Evolutionary conservation across 2,113 vertebrate genomes (phyloP), one percentile per base, ranked within the genome.

Genomic region (Psilopsiagon aurifrons): DNA sequence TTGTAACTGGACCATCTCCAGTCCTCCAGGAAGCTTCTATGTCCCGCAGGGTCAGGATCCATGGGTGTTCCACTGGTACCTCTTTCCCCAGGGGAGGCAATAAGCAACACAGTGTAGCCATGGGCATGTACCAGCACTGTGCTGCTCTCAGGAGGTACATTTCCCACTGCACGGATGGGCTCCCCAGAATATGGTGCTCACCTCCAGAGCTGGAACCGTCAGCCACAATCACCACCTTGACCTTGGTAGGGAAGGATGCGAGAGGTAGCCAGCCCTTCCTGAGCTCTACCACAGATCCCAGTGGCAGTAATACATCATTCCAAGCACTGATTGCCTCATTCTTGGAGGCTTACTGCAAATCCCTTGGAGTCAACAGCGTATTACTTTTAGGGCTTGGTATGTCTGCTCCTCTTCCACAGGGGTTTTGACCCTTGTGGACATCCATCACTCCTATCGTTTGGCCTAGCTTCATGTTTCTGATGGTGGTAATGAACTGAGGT

Each of bases 111-210:
- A 46, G 15, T 0, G 18, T 39, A 55, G 69, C 84, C 29, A 47
- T 10, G 3, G 31, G 24, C n/a, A 51, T 28, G 15, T 69, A 11
- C 13, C 44, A 43, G 35, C 7, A 57, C 17, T 27, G 17, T 13
- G 29, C 1, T 51, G 14, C 9, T 57, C 87, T 57, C 11, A 2
- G 51, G 11, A 47, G 13, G 41, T 59, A 20, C 0, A 0, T 28
- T 37, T 74, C 52, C n/a, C 7, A 13, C 19, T 55, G 49, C 6
- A 17, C 0, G 6, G 41, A 6, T 24, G n/a, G 69, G 60, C 7
- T 76, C 14, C 60, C 60, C 60, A 39, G 54, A 35, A 39, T 7
- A n/a, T 1, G 4, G n/a, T 24, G 23, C 60, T 86, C 24, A 29
- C 31, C 55, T 83, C 59, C 57, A 83, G 77, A 89, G 75, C 69